Base-by-base conservation (phyloP, 2,888 invertebrate genomes). In the Diarsia dahlii region DNA sequence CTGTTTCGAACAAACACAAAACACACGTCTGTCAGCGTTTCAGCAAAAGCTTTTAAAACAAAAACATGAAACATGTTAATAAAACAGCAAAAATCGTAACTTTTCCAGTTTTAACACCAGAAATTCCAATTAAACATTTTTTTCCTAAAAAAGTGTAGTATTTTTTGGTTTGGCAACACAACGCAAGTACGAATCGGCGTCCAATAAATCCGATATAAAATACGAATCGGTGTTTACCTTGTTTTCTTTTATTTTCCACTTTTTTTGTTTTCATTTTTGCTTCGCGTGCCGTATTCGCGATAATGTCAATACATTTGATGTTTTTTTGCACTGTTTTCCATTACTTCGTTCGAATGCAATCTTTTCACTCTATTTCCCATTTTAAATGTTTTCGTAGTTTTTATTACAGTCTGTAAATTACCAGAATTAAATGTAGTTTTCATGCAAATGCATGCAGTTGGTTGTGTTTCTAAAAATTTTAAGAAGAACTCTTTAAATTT, bases 161-260 rank as follows among this genome's bases (percentile, higher is more conserved):
- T 80, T 79, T 88, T 79, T 76, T 15, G 52, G 62, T 63, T 34
- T 87, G 84, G 89, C 89, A 91, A 89, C 88, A 85, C 87, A 63
- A 65, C 67, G 69, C 80, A 79, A 83, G 74, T 65, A 84, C 75
- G 76, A 82, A 76, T 84, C 85, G 80, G 84, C 56, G 87, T 86
- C 84, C 89, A 89, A 91, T 92, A 91, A 92, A 92, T 92, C 90
- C 89, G 88, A 90, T 91, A 90, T 90, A 91, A 91, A 91, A 92
- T 89, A 92, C 90, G 89, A 90, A 90, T 90, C 85, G 84, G 86
- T 90, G 88, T 91, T 92, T 90, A 92, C 90, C 90, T 91, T 91
- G 90, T 91, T 92, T 91, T 88, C 88, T 89, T 88, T 91, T 89
- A 88, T 91, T 88, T 89, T 87, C 85, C 79, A 82, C 84, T 86